A percentile compares a stretch with the other conserved stretches of the same genome.
These are phyloP conservation scores for Neogobius melanostomus DNA, from an alignment of 2,113 vertebrate species.

Conservation along the genomic window DNA sequence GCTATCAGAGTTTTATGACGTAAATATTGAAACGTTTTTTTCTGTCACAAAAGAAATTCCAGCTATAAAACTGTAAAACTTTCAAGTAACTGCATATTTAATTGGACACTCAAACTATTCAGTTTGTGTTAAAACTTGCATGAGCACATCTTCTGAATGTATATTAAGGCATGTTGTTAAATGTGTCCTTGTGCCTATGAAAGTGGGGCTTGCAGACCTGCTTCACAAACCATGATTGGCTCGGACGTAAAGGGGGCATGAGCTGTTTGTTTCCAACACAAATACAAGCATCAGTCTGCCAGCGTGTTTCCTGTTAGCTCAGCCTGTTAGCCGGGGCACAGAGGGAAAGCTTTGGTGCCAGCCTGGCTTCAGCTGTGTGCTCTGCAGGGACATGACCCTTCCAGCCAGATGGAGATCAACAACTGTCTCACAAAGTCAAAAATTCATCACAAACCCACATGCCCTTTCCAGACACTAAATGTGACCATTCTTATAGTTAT, in stretches of 20 bases:
- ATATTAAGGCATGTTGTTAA: conserved; percentile 11
- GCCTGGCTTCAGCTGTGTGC: conserved; percentile 47
- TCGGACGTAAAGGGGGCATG: conserved; percentile 33
- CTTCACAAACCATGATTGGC: conserved; percentile 54
- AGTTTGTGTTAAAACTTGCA: conserved; percentile 48
- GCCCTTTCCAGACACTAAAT: conserved; percentile 37
- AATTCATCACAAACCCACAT: conserved; percentile 36
- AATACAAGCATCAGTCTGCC: conserved; percentile 55
- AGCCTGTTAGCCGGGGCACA: conserved; percentile 59
- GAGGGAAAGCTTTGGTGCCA: conserved; percentile 53
- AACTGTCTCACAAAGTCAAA: conserved; percentile 20
- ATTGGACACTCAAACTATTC: background rate
- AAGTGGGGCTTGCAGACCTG: conserved; percentile 40
- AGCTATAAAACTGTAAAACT: background rate
- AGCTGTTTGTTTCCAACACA: conserved; percentile 68
- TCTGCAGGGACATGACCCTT: conserved; percentile 50
- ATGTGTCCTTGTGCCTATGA: conserved; percentile 31
- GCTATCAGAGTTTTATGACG: conserved; percentile 13
- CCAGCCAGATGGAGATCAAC: conserved; percentile 57
- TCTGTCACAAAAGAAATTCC: conserved; percentile 3
- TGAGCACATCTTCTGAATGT: conserved; percentile 4
- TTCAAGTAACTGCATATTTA: conserved; percentile 2
- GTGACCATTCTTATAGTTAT: conserved; percentile 11
- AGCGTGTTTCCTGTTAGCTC: conserved; percentile 64
- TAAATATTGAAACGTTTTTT: background rate